phyloP scores from a whole-genome alignment of 2,797 vertebrate species.

The Adrianichthys oophorus region DNA sequence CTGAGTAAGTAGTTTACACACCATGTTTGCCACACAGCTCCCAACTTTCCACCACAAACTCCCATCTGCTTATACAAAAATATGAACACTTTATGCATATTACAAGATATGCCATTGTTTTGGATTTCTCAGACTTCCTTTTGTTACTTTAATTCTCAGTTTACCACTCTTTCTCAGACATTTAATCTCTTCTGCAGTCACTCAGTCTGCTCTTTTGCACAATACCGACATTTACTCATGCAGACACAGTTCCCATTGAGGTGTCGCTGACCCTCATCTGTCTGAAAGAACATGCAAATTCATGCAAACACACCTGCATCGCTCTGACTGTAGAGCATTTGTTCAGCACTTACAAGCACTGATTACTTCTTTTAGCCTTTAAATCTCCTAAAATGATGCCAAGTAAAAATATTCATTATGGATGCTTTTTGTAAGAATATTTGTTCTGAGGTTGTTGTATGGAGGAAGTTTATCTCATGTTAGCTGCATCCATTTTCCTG shows the following conservation, averaged over 20 bases:
- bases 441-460: slow-evolving; percentile 42
- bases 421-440: slow-evolving; percentile 4
- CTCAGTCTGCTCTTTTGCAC: slow-evolving; percentile 9
- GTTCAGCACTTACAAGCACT: slow-evolving; percentile 32
- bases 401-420: not conserved
- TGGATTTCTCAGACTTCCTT: not conserved
- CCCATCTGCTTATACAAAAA: slow-evolving; percentile 1
- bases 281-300: slow-evolving; percentile 51
- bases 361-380: slow-evolving; percentile 15
- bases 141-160: not conserved
- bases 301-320: slow-evolving; percentile 39
- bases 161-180: not conserved
- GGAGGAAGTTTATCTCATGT: slow-evolving; percentile 47
- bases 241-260: slow-evolving; percentile 38
- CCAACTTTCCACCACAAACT: not conserved
- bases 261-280: slow-evolving; percentile 39
- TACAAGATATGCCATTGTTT: not conserved
- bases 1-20: slow-evolving; percentile 62
- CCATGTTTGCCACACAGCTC: slow-evolving; percentile 4
- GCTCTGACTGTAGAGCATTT: slow-evolving; percentile 31
- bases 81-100: not conserved
- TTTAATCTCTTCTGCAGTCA: not conserved
- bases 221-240: slow-evolving; percentile 51
- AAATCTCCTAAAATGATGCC: not conserved
- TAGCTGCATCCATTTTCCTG: slow-evolving; percentile 56